Percentiles rank a stretch among this genome's conserved stretches.
Conservation (phyloP, 2,113 vertebrate genomes). For the Hippocampus mohnikei region DNA sequence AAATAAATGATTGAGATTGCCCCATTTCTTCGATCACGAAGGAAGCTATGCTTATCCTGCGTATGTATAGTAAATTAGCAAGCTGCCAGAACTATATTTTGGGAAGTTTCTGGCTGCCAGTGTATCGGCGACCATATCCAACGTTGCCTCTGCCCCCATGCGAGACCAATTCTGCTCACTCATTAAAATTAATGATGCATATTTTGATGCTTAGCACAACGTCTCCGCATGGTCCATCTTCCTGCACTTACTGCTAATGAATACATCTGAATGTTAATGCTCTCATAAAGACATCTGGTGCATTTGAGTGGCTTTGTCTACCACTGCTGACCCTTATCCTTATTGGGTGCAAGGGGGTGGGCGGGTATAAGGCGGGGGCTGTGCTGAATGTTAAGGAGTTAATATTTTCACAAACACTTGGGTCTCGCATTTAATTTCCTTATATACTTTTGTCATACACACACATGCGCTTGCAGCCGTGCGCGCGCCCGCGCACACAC, state of each 20-base stretch:
- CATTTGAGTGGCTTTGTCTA: conserved; percentile 87
- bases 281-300: conserved; percentile 91
- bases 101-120: background rate
- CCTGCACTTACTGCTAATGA: conserved; percentile 91
- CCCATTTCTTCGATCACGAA: background rate
- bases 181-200: conserved; percentile 49
- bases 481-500: conserved; percentile 18
- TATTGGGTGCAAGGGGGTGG: conserved; percentile 59
- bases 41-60: background rate
- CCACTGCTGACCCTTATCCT: conserved; percentile 90
- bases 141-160: background rate
- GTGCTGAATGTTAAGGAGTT: conserved; percentile 71
- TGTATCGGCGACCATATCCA: background rate
- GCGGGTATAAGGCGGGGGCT: conserved; percentile 42
- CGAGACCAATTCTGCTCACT: conserved; percentile 43
- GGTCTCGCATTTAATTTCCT: conserved; percentile 34
- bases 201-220: conserved; percentile 54
- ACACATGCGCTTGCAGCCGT: background rate
- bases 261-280: conserved; percentile 91
- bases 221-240: conserved; percentile 61
- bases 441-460: background rate
- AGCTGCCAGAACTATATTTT: background rate
- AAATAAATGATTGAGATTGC: background rate
- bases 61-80: background rate
- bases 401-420: conserved; percentile 74